Base-by-base conservation (phyloP, 2,888 invertebrate genomes). In the Gymnoscelis rufifasciata region DNA sequence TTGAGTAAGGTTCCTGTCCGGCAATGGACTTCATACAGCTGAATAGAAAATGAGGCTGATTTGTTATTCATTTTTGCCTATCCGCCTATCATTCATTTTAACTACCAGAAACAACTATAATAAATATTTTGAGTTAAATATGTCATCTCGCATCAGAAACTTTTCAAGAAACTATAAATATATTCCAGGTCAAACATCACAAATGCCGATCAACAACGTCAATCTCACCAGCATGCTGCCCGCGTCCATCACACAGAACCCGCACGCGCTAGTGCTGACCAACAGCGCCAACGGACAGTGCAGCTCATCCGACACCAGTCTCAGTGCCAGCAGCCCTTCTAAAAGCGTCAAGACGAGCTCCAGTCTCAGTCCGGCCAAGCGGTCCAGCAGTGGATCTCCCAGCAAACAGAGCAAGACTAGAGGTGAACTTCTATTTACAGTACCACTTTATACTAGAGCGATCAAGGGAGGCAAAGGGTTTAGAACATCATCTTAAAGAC, bases 271-370 rank as follows among this genome's bases (percentile, higher is more conserved):
- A 19, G 82, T 75, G 0, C 64, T 77, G 5, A 74, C 76, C 15
- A 76, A 63, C 68, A 80, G 66, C 43, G 76, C 81, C 7, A 88
- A 81, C 53, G 89, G 79, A 5, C 89, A 83, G 54, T 88, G 89
- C 63, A 88, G 88, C 36, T 89, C 89, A 0, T 88, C 88, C 0
- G 89, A 89, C 59, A 89, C 89, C 7, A 83, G 93, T 64, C 74
- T 92, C 27, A 93, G 92, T 61, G 93, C 93, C 31, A 93, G 93
- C 57, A 95, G 95, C 66, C 95, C 95, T 0, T 95, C 95, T 39
- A 94, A 95, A 74, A 95, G 95, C 75, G 92, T 95, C 7, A 95
- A 95, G 71, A 95, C 95, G 38, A 94, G 94, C 24, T 94, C 95
- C 13, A 95, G 95, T 59, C 88, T 95, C 30, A 95, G 94, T 68